Base-by-base conservation (phyloP, 2,113 vertebrate genomes). In the Calonectris borealis region DNA sequence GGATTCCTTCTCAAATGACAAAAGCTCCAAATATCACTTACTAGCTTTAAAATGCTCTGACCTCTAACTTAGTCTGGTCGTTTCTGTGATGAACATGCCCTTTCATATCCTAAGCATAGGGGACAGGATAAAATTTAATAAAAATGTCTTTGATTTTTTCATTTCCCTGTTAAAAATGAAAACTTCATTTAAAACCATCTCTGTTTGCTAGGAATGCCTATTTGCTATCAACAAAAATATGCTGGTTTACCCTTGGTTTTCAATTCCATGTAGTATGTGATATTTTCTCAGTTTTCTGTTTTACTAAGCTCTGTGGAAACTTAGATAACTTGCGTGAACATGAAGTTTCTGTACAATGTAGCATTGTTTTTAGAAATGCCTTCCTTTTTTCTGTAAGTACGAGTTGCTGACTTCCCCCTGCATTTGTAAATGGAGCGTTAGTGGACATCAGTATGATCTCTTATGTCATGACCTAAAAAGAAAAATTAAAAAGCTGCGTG, bases 391-490 rank as follows among this genome's bases (percentile, higher is more conserved):
- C 24, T 51, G 4, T 11, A 49, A 70, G 48, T 48, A 10, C 5
- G 7, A 82, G 27, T 55, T 48, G 27, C 81, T 68, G 81, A 32
- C 78, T 81, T 86, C 61, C 54, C 22, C 69, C 40, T 73, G 58
- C 3, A 0, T 87, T 94, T 91, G 40, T 81, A 91, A 48, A 61
- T 36, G 73, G 82, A 90, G 66, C 4, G 3, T 68, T 75, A 48
- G 48, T 81, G 66, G 49, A 62, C 81, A 88, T 90, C 57, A 83
- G 73, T 64, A 73, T 71, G 54, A 55, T 97, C 91, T 82, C 84
- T 94, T 91, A 42, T 92, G 86, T 92, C 87, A 86, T 91, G 83
- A 86, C 79, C 73, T 79, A 49, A 88, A 85, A 95, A 89, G 88
- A 83, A 77, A 83, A 93, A 82, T 34, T 44, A 46, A 69, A 83